Evolutionary conservation across 1,140 invertebrate species (phyloP), one percentile per base, ranked within the genome.

Genomic region (Melitaea cinxia): DNA sequence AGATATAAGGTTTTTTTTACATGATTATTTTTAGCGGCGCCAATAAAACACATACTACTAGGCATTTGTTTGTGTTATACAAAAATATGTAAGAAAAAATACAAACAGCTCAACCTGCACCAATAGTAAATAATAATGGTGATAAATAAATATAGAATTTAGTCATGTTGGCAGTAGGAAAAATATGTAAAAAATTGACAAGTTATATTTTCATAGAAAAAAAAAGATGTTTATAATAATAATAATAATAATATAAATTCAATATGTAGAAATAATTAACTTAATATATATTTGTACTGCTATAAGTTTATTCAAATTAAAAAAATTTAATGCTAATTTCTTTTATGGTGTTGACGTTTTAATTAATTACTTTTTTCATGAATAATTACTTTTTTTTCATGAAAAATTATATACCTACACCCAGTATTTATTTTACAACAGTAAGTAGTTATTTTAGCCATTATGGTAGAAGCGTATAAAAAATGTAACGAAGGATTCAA

Each of bases 221-320:
- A n/a, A n/a, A 68, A 56, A 19, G 45, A 58, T 50, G 47, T 68
- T 62, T 68, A 63, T 68, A 60, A 62, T 50, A 54, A 53, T 57
- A n/a, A n/a, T n/a, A n/a, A n/a, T n/a, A n/a, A n/a, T 39, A 63
- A 58, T 52, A 45, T 57, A 28, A 47, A 57, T 47, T 55, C 52
- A 37, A 17, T 50, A 23, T 35, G 19, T 52, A 60, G 57, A 57
- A 45, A 28, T 42, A 37, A 37, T 42, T 0, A 42, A 47, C 23
- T 30, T 47, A 30, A 17, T 50, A 26, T 50, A 45, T 35, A 28
- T 58, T 58, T 47, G 39, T 58, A 58, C 52, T 50, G 19, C 17
- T 53, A 56, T 42, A 42, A 17, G 15, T 47, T 47, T 23, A 47
- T 47, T 17, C 42, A 12, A 23, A 47, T 23, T 12, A 42, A 17